phyloP scores from a whole-genome alignment of 2,797 vertebrate genomes.

The Psittacula echo region DNA sequence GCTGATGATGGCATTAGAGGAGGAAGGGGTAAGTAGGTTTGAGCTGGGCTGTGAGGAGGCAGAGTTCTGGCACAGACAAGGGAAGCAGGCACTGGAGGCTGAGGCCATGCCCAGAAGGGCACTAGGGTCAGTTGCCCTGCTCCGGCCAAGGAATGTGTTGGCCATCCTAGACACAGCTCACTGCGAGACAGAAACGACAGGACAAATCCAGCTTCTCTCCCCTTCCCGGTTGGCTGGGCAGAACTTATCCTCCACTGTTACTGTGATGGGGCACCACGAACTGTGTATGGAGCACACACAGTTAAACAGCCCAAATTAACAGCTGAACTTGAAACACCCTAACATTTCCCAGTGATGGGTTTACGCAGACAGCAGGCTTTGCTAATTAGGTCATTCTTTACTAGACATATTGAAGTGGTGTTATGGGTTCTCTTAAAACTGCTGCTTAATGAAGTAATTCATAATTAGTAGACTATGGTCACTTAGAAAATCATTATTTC shows the following conservation, averaged over 20 bases:
- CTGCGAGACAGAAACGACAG: too few relatives aligned
- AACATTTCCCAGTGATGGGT: neutral
- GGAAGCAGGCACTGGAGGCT: accelerated
- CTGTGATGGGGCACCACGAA: neutral
- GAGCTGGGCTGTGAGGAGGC: neutral
- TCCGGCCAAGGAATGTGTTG: neutral
- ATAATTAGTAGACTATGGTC: constrained; percentile 6
- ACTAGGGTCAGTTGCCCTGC: neutral
- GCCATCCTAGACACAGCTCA: neutral
- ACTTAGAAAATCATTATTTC: constrained; percentile 3
- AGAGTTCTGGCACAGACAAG: accelerated
- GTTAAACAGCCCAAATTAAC: neutral
- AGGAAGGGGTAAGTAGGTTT: neutral
- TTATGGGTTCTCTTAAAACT: constrained; percentile 26
- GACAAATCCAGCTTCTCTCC: neutral
- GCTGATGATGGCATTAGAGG: neutral
- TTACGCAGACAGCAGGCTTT: neutral
- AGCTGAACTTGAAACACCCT: neutral
- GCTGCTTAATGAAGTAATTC: constrained; percentile 46
- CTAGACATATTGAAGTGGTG: neutral
- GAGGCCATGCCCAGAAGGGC: neutral
- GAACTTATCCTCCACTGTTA: neutral
- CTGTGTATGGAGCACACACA: neutral
- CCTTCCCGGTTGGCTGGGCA: neutral
- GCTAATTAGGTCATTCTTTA: constrained; percentile 54